A percentile compares a stretch with the other conserved stretches of the same genome.
Evolutionary conservation across 2,113 vertebrate species (phyloP).

Genomic region (Clinocottus analis): DNA sequence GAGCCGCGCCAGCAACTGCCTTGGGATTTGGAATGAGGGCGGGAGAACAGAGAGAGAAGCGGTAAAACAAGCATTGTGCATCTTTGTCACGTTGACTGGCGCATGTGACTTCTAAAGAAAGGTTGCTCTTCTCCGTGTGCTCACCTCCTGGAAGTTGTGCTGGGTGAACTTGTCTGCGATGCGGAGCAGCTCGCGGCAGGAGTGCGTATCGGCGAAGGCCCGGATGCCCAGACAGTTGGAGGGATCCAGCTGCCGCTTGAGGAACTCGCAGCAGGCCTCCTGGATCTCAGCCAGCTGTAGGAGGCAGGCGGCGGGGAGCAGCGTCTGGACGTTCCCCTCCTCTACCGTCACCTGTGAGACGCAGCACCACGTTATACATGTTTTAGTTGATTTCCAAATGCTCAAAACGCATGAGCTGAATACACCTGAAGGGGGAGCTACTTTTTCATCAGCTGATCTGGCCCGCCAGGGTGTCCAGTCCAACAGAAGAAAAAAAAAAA

Average conservation of each 20-base stretch:
- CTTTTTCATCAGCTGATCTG: too few species aligned
- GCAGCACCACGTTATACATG: neutral
- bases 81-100: neutral
- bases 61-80: too few species aligned
- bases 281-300: slow-evolving; percentile 98
- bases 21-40: neutral
- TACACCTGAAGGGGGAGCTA: neutral
- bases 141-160: slow-evolving; percentile 98
- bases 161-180: slow-evolving; percentile 99
- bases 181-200: slow-evolving; percentile 94
- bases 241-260: slow-evolving; percentile 97
- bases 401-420: neutral
- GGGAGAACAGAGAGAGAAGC: neutral
- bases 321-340: slow-evolving; percentile 97
- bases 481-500: too few species aligned
- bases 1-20: neutral
- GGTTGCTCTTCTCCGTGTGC: neutral
- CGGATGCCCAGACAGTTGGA: slow-evolving; percentile 98
- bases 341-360: slow-evolving; percentile 91
- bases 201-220: slow-evolving; percentile 98
- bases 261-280: slow-evolving; percentile 98
- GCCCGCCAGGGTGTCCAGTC: too few species aligned
- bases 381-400: too few species aligned
- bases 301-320: slow-evolving; percentile 96
- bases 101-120: too few species aligned